Percentiles rank a stretch among this genome's conserved stretches.
Conservation (phyloP, 1,140 invertebrate species). For the Daktulosphaira vitifoliae region DNA sequence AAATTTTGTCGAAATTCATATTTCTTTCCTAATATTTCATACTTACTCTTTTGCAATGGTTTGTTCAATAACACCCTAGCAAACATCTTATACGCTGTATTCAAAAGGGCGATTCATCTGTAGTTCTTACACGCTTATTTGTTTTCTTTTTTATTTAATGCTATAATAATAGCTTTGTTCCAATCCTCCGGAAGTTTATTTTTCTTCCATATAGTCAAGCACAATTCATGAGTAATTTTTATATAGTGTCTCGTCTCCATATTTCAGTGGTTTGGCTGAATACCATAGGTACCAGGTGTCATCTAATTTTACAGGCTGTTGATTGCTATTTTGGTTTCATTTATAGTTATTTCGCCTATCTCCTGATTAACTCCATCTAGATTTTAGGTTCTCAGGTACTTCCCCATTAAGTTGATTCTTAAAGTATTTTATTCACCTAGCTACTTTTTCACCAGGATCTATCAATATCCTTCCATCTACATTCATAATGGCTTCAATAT, state of each 20-base stretch:
- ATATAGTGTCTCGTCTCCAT: neutral
- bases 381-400: neutral
- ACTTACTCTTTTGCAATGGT: neutral
- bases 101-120: neutral
- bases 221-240: neutral
- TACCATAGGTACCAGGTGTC: neutral
- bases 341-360: neutral
- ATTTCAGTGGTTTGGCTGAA: neutral
- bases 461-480: conserved; percentile 15
- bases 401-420: neutral
- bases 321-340: neutral
- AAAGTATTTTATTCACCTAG: conserved; percentile 8
- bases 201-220: neutral
- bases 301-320: neutral
- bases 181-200: conserved; percentile 38
- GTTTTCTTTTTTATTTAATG: conserved; percentile 40
- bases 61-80: neutral
- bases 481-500: neutral
- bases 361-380: neutral
- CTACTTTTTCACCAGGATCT: neutral
- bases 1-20: no score
- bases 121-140: conserved; percentile 9
- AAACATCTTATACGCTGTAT: conserved; percentile 1
- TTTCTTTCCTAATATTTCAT: no score
- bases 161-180: conserved; percentile 36